A percentile compares a stretch with the other conserved stretches of the same genome.
Evolutionary conservation across 2,888 invertebrate genomes (phyloP).

Genomic region (Crocallis elinguaria): DNA sequence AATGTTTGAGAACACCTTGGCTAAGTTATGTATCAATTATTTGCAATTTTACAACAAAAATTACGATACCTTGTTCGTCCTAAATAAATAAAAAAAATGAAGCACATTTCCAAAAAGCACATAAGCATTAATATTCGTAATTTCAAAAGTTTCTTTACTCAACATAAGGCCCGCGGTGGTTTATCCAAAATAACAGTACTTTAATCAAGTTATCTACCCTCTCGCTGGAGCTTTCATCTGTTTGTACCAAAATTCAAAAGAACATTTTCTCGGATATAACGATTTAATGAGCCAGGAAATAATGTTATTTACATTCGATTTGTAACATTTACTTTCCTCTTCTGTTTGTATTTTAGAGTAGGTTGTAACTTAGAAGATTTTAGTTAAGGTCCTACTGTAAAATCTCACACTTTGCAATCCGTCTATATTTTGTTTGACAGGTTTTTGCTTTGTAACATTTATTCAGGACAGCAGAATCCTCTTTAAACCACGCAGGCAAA

Average conservation of each 20-base stretch:
- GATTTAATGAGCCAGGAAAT: constrained; percentile 15
- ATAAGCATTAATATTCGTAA: constrained; percentile 24
- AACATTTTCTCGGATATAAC: constrained; percentile 23
- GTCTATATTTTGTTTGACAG: too few relatives aligned
- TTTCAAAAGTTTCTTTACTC: constrained; percentile 29
- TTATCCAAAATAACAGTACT: constrained; percentile 28
- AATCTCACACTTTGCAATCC: too few relatives aligned
- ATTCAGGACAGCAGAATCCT: too few relatives aligned
- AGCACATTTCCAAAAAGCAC: constrained; percentile 14
- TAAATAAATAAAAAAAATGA: not conserved
- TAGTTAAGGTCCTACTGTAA: too few relatives aligned
- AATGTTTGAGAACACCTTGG: too few relatives aligned
- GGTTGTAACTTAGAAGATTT: too few relatives aligned
- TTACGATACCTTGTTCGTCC: not conserved
- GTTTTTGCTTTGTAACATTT: too few relatives aligned
- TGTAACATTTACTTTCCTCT: constrained; percentile 1
- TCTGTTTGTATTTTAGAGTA: constrained; percentile 2
- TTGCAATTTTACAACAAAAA: not conserved
- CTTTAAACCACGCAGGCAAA: too few relatives aligned
- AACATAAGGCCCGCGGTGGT: constrained; percentile 27
- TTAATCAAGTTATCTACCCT: constrained; percentile 30
- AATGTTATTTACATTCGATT: constrained; percentile 19
- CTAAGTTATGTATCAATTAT: too few relatives aligned
- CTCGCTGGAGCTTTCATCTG: constrained; percentile 19
- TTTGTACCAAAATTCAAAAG: constrained; percentile 25